Conservation (phyloP, 2,888 invertebrate species). For the Parascotia fuliginaria region DNA sequence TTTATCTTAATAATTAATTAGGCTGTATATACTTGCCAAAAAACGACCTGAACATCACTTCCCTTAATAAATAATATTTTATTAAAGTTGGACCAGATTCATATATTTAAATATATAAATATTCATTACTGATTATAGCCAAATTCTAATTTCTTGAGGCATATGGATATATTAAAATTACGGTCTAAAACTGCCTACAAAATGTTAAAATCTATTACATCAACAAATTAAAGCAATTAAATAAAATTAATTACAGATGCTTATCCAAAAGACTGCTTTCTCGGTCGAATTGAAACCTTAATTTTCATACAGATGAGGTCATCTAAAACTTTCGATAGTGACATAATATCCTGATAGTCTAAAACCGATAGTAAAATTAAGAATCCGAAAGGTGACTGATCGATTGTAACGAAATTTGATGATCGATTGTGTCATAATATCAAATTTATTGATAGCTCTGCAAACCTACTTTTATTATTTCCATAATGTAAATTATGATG, state of each 20-base stretch:
- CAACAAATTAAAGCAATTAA: not conserved
- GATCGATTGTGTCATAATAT: too few relatives aligned
- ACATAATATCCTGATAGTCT: conserved; percentile 22
- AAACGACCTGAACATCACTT: too few relatives aligned
- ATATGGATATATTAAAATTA: not conserved
- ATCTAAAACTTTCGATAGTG: conserved; percentile 29
- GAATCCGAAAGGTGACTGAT: conserved; percentile 12
- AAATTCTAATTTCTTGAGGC: not conserved
- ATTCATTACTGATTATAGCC: too few relatives aligned
- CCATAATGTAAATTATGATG: too few relatives aligned
- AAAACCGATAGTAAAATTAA: conserved; percentile 20
- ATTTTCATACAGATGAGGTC: not conserved
- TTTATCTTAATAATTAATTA: too few relatives aligned
- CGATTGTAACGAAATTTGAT: conserved; percentile 15
- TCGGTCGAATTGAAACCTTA: conserved; percentile 3
- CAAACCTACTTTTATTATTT: not conserved
- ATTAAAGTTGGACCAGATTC: too few relatives aligned
- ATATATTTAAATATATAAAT: too few relatives aligned
- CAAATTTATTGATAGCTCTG: not conserved
- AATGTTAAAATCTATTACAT: not conserved
- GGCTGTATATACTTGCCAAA: too few relatives aligned
- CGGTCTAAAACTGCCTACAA: not conserved
- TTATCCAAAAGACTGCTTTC: conserved; percentile 19
- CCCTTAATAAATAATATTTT: too few relatives aligned
- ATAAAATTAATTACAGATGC: not conserved